Conservation (phyloP, 1,140 invertebrate species). For the Tetramorium simillimum region DNA sequence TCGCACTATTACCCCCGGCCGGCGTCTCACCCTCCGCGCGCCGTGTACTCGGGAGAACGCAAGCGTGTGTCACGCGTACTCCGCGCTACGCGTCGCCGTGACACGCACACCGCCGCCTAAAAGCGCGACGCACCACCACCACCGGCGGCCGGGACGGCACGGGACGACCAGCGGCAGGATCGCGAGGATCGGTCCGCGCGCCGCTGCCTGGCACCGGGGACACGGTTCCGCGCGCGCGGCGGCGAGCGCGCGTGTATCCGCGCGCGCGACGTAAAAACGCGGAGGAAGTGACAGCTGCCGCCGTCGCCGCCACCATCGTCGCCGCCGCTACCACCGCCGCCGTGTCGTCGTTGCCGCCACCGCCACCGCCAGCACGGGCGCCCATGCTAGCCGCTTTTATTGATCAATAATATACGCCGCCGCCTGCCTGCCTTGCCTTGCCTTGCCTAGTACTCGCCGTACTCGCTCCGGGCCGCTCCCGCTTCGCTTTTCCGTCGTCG, state of each 20-base stretch:
- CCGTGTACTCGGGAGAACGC: background rate
- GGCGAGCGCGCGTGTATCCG: slow-evolving; percentile 64
- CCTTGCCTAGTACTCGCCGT: slow-evolving; percentile 74
- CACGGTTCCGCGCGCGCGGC: slow-evolving; percentile 43
- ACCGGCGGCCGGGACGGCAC: too few species aligned
- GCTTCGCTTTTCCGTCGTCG: slow-evolving; percentile 53
- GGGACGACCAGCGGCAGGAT: slow-evolving; percentile 14
- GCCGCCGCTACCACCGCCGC: background rate
- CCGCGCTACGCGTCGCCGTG: background rate
- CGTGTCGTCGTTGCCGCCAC: background rate
- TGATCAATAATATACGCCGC: slow-evolving; percentile 83
- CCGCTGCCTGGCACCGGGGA: slow-evolving; percentile 37
- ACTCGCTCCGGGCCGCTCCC: slow-evolving; percentile 66
- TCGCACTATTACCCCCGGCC: background rate
- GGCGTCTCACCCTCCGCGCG: slow-evolving; percentile 25
- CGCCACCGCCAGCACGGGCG: slow-evolving; percentile 76
- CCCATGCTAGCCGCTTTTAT: slow-evolving; percentile 79
- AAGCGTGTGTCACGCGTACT: background rate
- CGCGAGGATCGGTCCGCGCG: slow-evolving; percentile 38
- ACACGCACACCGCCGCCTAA: background rate
- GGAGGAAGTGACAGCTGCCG: slow-evolving; percentile 81
- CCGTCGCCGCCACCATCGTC: slow-evolving; percentile 57
- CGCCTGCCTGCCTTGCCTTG: slow-evolving; percentile 23
- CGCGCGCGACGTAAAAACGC: slow-evolving; percentile 76
- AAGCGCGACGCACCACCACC: background rate